Evolutionary conservation across 2,797 vertebrate genomes (phyloP).

Genomic region (Pipistrellus pygmaeus): DNA sequence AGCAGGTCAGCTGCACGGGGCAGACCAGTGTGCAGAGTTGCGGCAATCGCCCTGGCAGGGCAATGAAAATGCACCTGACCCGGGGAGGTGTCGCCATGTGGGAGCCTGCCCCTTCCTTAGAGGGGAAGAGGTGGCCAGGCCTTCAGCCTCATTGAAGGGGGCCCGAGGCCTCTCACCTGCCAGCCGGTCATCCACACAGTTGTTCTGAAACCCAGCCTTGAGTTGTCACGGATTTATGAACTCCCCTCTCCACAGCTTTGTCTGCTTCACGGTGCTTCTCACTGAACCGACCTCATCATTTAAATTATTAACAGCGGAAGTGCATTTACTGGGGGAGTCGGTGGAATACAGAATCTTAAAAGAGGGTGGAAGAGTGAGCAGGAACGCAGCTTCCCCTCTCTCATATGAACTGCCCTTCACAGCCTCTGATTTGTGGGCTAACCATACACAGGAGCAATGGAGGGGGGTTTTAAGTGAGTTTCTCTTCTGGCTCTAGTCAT

Average conservation of each 20-base stretch:
- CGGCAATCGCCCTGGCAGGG: accelerated
- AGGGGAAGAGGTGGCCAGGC: not conserved
- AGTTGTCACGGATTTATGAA: conserved; percentile 70
- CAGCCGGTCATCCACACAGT: not conserved
- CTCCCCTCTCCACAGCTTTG: conserved; percentile 41
- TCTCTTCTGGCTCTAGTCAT: not conserved
- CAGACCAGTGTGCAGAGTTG: accelerated
- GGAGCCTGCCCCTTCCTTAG: not conserved
- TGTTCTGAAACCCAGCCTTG: conserved; percentile 54
- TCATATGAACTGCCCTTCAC: not conserved
- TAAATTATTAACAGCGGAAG: conserved; percentile 84
- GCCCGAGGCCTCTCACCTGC: accelerated
- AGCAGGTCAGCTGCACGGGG: not conserved
- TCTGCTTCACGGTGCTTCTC: conserved; percentile 75
- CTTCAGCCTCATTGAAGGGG: not conserved
- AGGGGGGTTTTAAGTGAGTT: not conserved
- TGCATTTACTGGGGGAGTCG: conserved; percentile 39
- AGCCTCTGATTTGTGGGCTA: not conserved
- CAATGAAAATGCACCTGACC: not conserved
- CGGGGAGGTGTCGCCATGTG: not conserved
- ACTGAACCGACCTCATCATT: conserved; percentile 69
- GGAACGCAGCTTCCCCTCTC: not conserved
- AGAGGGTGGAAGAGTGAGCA: not conserved
- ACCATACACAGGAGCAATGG: not conserved
- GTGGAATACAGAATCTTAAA: not conserved